Evolutionary conservation across 2,113 vertebrate genomes (phyloP).

Genomic region (Nestor notabilis): DNA sequence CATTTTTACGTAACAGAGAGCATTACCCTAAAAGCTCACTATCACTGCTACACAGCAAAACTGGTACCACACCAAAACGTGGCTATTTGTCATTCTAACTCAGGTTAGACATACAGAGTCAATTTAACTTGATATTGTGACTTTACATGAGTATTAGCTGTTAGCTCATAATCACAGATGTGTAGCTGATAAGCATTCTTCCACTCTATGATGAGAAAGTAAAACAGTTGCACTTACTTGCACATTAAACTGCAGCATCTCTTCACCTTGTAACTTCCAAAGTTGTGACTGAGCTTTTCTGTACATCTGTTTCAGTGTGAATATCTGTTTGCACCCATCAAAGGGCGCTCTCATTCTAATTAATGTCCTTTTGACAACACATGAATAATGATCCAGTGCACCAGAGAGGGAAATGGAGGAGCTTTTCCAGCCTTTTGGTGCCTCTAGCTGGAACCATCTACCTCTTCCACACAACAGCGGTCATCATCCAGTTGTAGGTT

Average conservation of each 20-base stretch:
- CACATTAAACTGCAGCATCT: neutral
- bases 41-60: neutral
- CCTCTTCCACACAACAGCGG: neutral
- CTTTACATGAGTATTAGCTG: neutral
- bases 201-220: neutral
- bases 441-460: neutral
- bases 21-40: neutral
- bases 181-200: neutral
- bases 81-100: neutral
- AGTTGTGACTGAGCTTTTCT: neutral
- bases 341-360: neutral
- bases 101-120: neutral
- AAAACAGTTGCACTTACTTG: neutral
- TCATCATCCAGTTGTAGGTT: neutral
- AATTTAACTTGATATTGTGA: neutral
- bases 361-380: fast-evolving
- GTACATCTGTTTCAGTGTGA: neutral
- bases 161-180: neutral
- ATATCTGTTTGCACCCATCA: neutral
- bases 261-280: neutral
- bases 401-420: neutral
- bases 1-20: neutral
- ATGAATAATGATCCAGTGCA: fast-evolving
- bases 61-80: neutral
- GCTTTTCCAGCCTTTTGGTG: neutral